Base-by-base conservation (phyloP, 2,797 vertebrate species). In the Periparus ater region DNA sequence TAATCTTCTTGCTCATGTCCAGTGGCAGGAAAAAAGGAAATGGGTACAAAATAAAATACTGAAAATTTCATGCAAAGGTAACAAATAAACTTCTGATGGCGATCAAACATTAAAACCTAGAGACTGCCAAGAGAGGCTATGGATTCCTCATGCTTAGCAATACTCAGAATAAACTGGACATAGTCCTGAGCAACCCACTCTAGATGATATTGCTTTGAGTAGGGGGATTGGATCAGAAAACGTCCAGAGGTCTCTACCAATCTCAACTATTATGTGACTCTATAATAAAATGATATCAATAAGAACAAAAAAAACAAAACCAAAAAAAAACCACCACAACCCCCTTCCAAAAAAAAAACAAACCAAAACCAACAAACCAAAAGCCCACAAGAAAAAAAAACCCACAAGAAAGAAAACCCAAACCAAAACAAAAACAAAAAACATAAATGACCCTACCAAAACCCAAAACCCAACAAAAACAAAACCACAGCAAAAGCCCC, bases 271-370 rank as follows among this genome's bases (percentile, higher is more conserved):
- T 78, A 21, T 67, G 17, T 54, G 45, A 63, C 34, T 55, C 40
- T 53, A 15, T 38, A 79, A 68, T 44, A 71, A 74, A 82, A 67
- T 32, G 0, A 29, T 34, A 45, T 10, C 38, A 38, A 16, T 27
- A 73, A 62, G 19, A 91, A 61, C 7, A 25, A 58, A 3, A 11
- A 53, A 36, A 66, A 38, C 16, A 23, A 34, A 27, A n/a, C n/a
- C n/a, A 62, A 6, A 18, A 20, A 10, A 40, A 50, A 10, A 50
- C 40, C 15, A 63, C 25, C 38, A 30, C 32, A 47, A 21, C 2
- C 9, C 10, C 15, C 4, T 10, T 34, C 3, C 3, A 1, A 0
- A 6, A 17, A 72, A 60, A 38, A 19, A 1, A 61, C 26, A 61
- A 61, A 61, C 26, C 12, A 40, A 75, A 38, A 38, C 9, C 12